Evolutionary conservation across 2,797 vertebrate genomes (phyloP).

Genomic region (Sebastes umbrosus): DNA sequence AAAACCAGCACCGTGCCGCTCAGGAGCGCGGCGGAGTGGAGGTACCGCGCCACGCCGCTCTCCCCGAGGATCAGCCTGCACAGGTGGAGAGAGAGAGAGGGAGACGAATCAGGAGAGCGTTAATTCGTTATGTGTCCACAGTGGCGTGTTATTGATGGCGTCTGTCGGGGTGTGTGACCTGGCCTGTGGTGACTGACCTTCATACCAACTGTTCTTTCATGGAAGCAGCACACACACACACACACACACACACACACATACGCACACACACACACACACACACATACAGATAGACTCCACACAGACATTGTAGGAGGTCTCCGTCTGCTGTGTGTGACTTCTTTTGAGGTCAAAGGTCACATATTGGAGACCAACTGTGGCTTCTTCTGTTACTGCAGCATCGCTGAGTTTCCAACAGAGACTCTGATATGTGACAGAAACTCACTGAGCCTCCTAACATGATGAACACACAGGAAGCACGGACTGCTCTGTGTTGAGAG

Average conservation of each 20-base stretch:
- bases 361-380: conserved; percentile 43
- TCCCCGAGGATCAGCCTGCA: conserved; percentile 91
- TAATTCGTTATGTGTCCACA: conserved; percentile 27
- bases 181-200: conserved; percentile 57
- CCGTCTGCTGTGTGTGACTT: not conserved
- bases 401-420: not conserved
- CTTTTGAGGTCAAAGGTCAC: conserved; percentile 39
- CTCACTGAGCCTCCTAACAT: not conserved
- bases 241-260: not conserved
- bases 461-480: not conserved
- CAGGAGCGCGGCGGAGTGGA: conserved; percentile 91
- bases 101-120: not conserved
- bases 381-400: conserved; percentile 23
- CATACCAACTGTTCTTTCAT: conserved; percentile 69
- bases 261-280: too few relatives aligned
- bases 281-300: not conserved
- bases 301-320: not conserved
- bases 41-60: conserved; percentile 90
- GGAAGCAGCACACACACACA: not conserved
- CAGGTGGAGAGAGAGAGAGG: not conserved
- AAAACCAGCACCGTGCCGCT: conserved; percentile 93
- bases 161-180: conserved; percentile 46
- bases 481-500: not conserved
- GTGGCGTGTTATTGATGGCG: conserved; percentile 50
- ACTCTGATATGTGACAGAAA: not conserved